Percentiles rank a stretch among this genome's conserved stretches.
Evolutionary conservation across 2,113 vertebrate genomes (phyloP).

Genomic region (Etia nguti): DNA sequence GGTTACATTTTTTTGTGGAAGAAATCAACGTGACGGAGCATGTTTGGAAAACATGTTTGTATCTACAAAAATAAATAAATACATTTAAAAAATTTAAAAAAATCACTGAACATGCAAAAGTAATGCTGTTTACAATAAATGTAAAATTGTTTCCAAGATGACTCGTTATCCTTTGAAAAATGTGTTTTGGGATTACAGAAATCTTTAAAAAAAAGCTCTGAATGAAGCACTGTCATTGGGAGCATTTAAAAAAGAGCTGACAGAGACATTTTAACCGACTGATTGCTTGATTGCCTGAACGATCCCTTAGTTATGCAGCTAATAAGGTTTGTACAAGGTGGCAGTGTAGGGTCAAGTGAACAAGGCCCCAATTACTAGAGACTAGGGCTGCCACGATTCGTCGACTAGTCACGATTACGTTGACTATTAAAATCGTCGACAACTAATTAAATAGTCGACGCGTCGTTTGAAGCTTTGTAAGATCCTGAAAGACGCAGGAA

Average conservation of each 20-base stretch:
- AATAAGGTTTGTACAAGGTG: neutral
- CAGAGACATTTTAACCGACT: accelerated
- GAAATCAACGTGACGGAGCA: neutral
- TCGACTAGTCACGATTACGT: no score
- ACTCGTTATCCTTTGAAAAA: neutral
- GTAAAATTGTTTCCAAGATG: neutral
- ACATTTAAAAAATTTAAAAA: no score
- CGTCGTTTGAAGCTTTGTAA: no score
- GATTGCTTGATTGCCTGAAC: neutral
- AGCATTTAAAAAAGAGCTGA: neutral
- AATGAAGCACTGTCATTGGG: neutral
- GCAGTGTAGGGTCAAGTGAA: neutral
- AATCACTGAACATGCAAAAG: neutral
- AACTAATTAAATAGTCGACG: no score
- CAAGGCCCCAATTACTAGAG: neutral
- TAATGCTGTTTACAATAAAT: neutral
- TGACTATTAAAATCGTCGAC: no score
- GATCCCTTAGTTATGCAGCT: neutral
- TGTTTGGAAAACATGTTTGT: neutral
- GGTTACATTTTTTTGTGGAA: neutral
- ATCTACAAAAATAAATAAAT: no score
- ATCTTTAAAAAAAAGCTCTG: neutral
- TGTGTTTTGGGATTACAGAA: neutral
- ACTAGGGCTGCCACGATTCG: no score
- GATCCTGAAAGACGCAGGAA: no score